Conservation (phyloP, 2,888 invertebrate genomes). For the Acheta domesticus region DNA sequence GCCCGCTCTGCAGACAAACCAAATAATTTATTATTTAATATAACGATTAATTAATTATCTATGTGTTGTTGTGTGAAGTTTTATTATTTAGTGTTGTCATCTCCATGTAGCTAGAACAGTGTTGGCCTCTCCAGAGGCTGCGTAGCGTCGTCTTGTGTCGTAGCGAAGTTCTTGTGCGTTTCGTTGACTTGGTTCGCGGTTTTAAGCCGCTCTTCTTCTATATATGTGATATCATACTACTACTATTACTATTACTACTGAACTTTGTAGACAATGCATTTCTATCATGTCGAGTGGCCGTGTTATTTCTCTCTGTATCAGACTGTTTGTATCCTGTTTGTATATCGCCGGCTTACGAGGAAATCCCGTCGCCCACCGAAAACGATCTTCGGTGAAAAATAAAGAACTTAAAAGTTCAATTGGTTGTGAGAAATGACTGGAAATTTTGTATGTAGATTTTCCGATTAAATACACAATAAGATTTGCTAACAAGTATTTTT, state of each 20-base stretch:
- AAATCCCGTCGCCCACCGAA: not conserved
- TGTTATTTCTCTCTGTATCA: not conserved
- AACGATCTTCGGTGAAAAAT: no score
- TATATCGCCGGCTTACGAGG: conserved; percentile 7
- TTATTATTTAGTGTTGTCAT: conserved; percentile 37
- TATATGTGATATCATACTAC: conserved; percentile 19
- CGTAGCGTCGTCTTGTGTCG: conserved; percentile 28
- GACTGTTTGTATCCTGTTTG: conserved; percentile 18
- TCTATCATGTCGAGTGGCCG: conserved; percentile 18
- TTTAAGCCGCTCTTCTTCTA: not conserved
- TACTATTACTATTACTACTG: conserved; percentile 18
- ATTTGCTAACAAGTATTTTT: no score
- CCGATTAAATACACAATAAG: no score
- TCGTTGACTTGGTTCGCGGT: not conserved
- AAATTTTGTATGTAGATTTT: no score
- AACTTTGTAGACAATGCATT: conserved; percentile 18
- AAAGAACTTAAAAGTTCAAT: no score
- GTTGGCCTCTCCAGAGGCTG: conserved; percentile 22
- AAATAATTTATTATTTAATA: conserved; percentile 50
- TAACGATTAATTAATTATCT: conserved; percentile 43
- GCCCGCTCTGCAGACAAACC: conserved; percentile 52
- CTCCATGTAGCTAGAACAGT: conserved; percentile 19
- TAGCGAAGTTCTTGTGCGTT: conserved; percentile 23
- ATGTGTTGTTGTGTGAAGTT: conserved; percentile 39
- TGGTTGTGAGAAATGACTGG: no score